Percentiles rank a stretch among this genome's conserved stretches.
These are phyloP conservation scores for Scomber colias DNA, from an alignment of 2,113 vertebrate genomes.

Conservation along the genomic window DNA sequence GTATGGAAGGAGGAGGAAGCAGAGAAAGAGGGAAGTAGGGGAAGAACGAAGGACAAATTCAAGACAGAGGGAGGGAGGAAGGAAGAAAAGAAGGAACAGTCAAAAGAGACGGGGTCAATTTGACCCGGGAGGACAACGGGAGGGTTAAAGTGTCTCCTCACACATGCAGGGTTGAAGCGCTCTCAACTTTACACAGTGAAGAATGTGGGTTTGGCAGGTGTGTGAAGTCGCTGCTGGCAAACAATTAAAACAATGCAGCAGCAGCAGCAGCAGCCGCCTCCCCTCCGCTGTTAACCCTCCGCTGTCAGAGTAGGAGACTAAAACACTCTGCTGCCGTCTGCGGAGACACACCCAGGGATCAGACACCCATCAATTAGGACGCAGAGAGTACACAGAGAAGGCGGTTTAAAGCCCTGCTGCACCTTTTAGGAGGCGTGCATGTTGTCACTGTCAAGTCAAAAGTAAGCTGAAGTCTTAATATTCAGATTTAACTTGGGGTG, in stretches of 20 bases:
- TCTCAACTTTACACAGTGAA: background rate
- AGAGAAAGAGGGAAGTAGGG: too few species aligned
- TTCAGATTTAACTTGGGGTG: too few species aligned
- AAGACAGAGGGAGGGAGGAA: too few species aligned
- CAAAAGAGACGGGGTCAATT: too few species aligned
- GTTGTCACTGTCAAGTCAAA: too few species aligned
- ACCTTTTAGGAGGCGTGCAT: too few species aligned
- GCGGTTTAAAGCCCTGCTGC: background rate
- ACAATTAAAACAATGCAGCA: background rate
- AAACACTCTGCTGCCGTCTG: background rate
- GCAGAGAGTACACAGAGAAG: background rate
- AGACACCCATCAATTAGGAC: background rate
- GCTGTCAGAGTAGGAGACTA: background rate
- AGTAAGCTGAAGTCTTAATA: too few species aligned
- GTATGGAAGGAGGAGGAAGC: too few species aligned
- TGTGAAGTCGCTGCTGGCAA: slow-evolving; percentile 18
- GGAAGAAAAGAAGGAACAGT: too few species aligned
- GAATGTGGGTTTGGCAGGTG: slow-evolving; percentile 56
- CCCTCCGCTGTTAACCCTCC: slow-evolving; percentile 5
- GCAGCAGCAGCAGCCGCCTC: too few species aligned
- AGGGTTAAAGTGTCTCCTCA: background rate
- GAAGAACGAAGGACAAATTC: too few species aligned
- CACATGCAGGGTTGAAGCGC: background rate
- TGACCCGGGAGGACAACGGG: too few species aligned
- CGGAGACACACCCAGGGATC: background rate